Conservation (phyloP, 1,140 invertebrate genomes). For the Hestina assimilis region DNA sequence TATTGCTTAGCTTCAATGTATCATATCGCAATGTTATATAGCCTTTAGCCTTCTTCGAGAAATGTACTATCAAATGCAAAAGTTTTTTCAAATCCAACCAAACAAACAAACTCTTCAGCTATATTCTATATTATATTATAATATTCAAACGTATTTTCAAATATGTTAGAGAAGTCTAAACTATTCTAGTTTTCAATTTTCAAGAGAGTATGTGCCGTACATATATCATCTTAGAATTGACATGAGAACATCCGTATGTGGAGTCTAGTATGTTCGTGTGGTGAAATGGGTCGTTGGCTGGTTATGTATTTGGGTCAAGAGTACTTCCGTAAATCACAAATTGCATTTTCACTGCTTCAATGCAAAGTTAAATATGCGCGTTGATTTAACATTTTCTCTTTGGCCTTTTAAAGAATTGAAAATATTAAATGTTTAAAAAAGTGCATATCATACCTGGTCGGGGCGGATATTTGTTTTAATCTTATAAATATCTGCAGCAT, state of each 20-base stretch:
- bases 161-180: background rate
- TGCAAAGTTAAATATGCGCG: constrained; percentile 5
- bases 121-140: too few relatives aligned
- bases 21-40: too few relatives aligned
- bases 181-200: too few relatives aligned
- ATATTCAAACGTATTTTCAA: too few relatives aligned
- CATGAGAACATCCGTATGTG: background rate
- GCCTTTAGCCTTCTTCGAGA: too few relatives aligned
- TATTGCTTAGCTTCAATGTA: too few relatives aligned
- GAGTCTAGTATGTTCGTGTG: background rate
- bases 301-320: constrained; percentile 9
- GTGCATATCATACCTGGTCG: too few relatives aligned
- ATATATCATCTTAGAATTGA: background rate
- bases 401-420: background rate
- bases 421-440: background rate
- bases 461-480: too few relatives aligned
- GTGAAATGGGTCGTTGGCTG: constrained; percentile 4
- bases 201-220: background rate
- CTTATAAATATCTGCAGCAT: too few relatives aligned
- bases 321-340: constrained; percentile 12
- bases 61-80: too few relatives aligned
- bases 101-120: too few relatives aligned
- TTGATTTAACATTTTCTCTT: constrained; percentile 14
- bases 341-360: constrained; percentile 17
- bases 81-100: too few relatives aligned